Conservation (phyloP, 2,113 vertebrate genomes). For the Emydura subglobosa region DNA sequence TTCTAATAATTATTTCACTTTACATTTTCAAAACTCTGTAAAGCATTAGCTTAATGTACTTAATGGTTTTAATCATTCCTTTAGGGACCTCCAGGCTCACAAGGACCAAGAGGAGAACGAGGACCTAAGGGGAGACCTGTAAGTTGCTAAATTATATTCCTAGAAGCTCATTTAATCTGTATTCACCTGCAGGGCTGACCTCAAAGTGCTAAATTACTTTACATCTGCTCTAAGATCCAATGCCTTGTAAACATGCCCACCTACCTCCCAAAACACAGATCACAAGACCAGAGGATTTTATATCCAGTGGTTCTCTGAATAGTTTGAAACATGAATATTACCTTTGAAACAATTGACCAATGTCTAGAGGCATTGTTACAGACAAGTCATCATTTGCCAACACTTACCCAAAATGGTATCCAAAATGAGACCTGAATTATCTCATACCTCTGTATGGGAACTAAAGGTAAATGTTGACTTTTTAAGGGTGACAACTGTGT, state of each 20-base stretch:
- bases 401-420: not conserved
- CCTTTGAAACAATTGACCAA: not conserved
- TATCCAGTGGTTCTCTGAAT: not conserved
- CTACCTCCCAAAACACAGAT: not conserved
- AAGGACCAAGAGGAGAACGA: constrained; percentile 90
- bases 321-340: not conserved
- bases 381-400: not conserved
- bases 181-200: not conserved
- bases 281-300: not conserved
- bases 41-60: not conserved
- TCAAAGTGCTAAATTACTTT: not conserved
- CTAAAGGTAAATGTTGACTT: accelerated
- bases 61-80: constrained; percentile 35
- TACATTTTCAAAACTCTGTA: not conserved
- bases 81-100: constrained; percentile 93
- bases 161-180: not conserved
- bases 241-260: constrained; percentile 12
- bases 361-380: not conserved
- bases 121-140: constrained; percentile 95
- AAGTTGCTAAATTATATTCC: constrained; percentile 63
- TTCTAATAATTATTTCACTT: not conserved
- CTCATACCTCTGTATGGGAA: not conserved
- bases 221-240: not conserved
- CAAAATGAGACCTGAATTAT: not conserved
- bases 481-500: not conserved